Evolutionary conservation across 2,113 vertebrate genomes (phyloP), one percentile per base, ranked within the genome.

Genomic region (Actenoides lindsayi): DNA sequence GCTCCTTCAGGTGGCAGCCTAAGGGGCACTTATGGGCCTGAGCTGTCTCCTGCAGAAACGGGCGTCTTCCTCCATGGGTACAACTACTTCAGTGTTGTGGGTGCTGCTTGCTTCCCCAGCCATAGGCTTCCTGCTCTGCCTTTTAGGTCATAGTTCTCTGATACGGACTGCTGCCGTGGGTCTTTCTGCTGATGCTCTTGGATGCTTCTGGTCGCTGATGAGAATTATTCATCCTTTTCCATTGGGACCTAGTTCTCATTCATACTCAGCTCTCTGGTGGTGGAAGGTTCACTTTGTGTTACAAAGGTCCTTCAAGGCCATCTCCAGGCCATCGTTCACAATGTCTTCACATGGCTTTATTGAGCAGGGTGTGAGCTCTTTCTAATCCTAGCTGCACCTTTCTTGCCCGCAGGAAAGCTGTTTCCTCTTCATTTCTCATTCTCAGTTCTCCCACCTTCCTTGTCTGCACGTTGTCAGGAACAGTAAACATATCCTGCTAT

Each of bases 351-450:
- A 0, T 25, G 35, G 46, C 56, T 90, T 87, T 79, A 46, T 76
- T 1, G 0, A 85, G 70, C 27, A 46, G 80, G 59, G 83, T 67
- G 73, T 69, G 79, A 94, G 46, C 33, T 83, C 56, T 90, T 92
- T 86, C 70, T 91, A 74, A 69, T 94, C 94, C 64, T 48, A 70
- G 39, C 71, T 69, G 83, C 68, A 95, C 90, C 83, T 96, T 93
- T 63, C 75, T 93, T 96, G 84, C 75, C 77, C 93, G 80, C 56
- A 83, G 82, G 87, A 94, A 85, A 93, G 63, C 60, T 80, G 57
- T 76, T 84, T 44, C 33, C 65, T 93, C 46, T 87, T 77, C 56
- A 33, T 63, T 83, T 94, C 24, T 13, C 30, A 5, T 68, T 92
- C 88, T 77, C 39, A 54, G 73, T 85, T 89, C 65, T 87, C 64